These are phyloP conservation scores for Tenthredo scrophulariae DNA, from an alignment of 2,888 invertebrate genomes.

Conservation along the genomic window DNA sequence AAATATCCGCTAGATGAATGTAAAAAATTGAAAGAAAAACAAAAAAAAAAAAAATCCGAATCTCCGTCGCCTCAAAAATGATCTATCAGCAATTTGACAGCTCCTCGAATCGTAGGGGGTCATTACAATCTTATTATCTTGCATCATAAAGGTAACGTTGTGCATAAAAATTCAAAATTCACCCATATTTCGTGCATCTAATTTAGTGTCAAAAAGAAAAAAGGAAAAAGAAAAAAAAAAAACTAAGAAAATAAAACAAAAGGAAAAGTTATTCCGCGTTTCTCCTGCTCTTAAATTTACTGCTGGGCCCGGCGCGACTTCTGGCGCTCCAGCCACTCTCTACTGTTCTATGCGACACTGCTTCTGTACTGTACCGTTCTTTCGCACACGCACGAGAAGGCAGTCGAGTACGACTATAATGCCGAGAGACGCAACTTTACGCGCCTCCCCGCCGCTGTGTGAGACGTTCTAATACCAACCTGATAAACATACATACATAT, in stretches of 20 bases:
- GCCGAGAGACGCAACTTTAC: conserved; percentile 23
- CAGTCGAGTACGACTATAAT: conserved; percentile 9
- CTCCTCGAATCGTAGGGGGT: neutral
- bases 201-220: neutral
- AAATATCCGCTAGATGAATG: neutral
- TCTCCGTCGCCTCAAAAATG: neutral
- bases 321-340: conserved; percentile 30
- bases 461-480: conserved; percentile 28
- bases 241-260: neutral
- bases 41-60: neutral
- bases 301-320: conserved; percentile 11
- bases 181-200: neutral
- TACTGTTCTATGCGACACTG: conserved; percentile 33
- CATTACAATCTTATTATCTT: neutral
- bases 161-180: conserved; percentile 1
- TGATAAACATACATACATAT: neutral
- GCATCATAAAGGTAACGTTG: neutral
- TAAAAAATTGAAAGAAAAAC: neutral
- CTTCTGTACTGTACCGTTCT: conserved; percentile 46
- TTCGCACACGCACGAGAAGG: conserved; percentile 40
- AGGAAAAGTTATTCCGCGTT: conserved; percentile 41
- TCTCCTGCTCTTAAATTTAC: conserved; percentile 25
- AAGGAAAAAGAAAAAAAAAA: neutral
- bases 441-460: conserved; percentile 26
- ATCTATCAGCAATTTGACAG: neutral